phyloP scores from a whole-genome alignment of 2,113 vertebrate genomes.

The Willisornis vidua region DNA sequence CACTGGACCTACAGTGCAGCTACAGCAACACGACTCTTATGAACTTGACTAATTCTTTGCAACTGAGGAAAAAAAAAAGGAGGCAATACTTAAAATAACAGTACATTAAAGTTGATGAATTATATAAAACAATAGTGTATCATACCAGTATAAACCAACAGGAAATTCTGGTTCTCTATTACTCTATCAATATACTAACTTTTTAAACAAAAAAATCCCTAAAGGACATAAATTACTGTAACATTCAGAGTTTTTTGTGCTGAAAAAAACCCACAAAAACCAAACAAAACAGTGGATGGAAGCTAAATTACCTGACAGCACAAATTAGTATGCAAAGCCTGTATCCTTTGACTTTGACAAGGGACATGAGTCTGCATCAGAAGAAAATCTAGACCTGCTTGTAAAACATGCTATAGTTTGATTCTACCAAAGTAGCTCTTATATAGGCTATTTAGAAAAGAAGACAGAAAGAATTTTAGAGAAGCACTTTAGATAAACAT shows the following conservation, averaged over 20 bases:
- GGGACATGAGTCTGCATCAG: not conserved
- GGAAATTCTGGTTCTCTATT: not conserved
- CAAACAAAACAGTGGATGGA: not conserved
- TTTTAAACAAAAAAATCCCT: not conserved
- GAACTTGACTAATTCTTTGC: not conserved
- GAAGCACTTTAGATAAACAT: not conserved
- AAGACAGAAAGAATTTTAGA: not conserved
- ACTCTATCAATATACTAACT: not conserved
- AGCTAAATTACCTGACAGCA: not conserved
- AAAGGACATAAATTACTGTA: not conserved
- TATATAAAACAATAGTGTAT: not conserved
- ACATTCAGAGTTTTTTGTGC: not conserved
- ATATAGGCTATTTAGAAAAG: not conserved
- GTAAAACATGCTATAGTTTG: not conserved
- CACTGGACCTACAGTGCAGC: not conserved
- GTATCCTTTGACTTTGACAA: slow-evolving; percentile 18
- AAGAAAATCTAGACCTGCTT: not conserved
- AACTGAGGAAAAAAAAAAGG: not conserved
- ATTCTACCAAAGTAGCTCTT: not conserved
- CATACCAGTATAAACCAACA: not conserved
- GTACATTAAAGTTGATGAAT: not conserved
- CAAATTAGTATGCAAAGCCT: not conserved
- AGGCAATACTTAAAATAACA: not conserved
- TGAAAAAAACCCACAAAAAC: not conserved
- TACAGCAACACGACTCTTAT: not conserved